phyloP scores from a whole-genome alignment of 1,140 invertebrate species.

The Charaxes varanes region DNA sequence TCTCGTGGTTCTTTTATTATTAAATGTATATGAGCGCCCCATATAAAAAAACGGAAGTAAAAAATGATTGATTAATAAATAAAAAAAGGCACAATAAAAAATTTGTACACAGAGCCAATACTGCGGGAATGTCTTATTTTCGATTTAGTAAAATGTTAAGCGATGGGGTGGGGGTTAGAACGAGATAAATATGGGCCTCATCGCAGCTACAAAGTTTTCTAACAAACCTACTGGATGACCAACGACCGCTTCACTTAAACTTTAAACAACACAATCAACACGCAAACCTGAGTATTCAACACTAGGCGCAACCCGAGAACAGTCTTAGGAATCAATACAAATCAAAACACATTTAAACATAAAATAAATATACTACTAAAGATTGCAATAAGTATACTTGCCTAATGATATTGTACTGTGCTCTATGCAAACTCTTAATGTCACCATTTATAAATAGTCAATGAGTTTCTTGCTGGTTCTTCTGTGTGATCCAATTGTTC shows the following conservation, averaged over 20 bases:
- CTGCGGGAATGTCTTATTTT: constrained; percentile 22
- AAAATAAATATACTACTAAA: constrained; percentile 10
- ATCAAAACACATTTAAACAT: constrained; percentile 15
- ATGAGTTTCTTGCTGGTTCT: too few species aligned
- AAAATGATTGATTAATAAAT: constrained; percentile 16
- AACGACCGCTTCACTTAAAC: constrained; percentile 20
- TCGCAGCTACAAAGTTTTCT: constrained; percentile 61
- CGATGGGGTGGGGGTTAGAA: not conserved
- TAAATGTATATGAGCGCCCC: not conserved
- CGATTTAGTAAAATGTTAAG: not conserved
- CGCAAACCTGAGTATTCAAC: constrained; percentile 27
- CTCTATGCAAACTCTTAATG: too few species aligned
- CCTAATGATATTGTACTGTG: too few species aligned
- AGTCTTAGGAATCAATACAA: constrained; percentile 31
- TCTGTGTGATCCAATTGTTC: too few species aligned
- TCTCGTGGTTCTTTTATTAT: too few species aligned
- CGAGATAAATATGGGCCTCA: constrained; percentile 35
- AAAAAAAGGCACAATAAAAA: constrained; percentile 20
- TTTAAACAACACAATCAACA: constrained; percentile 21
- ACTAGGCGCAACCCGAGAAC: constrained; percentile 19
- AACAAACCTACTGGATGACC: constrained; percentile 64
- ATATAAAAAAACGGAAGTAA: not conserved
- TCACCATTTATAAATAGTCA: too few species aligned
- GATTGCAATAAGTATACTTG: too few species aligned
- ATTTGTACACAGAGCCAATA: constrained; percentile 38